These are phyloP conservation scores for Ectropis grisescens DNA, from an alignment of 1,140 invertebrate species.

Conservation along the genomic window DNA sequence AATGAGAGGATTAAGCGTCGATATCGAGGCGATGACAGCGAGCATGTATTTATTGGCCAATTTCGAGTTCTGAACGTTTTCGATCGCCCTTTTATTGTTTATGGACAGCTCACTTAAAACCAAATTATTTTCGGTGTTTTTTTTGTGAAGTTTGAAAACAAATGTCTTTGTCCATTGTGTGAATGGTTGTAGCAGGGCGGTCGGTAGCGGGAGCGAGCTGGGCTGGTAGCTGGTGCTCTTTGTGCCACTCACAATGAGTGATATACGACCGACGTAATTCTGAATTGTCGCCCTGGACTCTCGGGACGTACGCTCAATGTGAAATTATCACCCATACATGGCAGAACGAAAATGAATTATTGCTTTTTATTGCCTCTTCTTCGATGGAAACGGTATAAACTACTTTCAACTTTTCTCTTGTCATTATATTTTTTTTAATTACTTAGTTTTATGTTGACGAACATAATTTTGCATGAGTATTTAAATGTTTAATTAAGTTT, in stretches of 20 bases:
- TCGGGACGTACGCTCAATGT: slow-evolving; percentile 38
- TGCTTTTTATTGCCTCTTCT: slow-evolving; percentile 38
- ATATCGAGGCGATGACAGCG: slow-evolving; percentile 17
- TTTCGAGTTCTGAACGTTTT: slow-evolving; percentile 14
- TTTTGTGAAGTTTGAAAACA: slow-evolving; percentile 60
- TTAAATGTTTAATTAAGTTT: too few relatives aligned
- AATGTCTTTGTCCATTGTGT: slow-evolving; percentile 54
- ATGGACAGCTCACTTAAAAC: slow-evolving; percentile 36
- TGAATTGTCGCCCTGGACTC: slow-evolving; percentile 52
- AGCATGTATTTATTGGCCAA: slow-evolving; percentile 27
- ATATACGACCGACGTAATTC: slow-evolving; percentile 62
- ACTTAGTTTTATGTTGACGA: too few relatives aligned
- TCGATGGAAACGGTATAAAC: too few relatives aligned
- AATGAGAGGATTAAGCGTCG: slow-evolving; percentile 29
- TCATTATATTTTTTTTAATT: too few relatives aligned
- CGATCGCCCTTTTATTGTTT: slow-evolving; percentile 34
- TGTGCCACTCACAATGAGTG: slow-evolving; percentile 63
- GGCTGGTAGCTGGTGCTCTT: slow-evolving; percentile 48
- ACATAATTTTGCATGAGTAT: too few relatives aligned
- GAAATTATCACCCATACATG: slow-evolving; percentile 61
- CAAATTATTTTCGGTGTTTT: slow-evolving; percentile 48
- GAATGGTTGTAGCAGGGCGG: slow-evolving; percentile 42
- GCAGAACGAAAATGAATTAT: slow-evolving; percentile 69
- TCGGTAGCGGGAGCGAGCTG: slow-evolving; percentile 55
- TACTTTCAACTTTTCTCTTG: too few relatives aligned